Conservation (phyloP, 2,113 vertebrate genomes). For the Nerophis lumbriciformis region DNA sequence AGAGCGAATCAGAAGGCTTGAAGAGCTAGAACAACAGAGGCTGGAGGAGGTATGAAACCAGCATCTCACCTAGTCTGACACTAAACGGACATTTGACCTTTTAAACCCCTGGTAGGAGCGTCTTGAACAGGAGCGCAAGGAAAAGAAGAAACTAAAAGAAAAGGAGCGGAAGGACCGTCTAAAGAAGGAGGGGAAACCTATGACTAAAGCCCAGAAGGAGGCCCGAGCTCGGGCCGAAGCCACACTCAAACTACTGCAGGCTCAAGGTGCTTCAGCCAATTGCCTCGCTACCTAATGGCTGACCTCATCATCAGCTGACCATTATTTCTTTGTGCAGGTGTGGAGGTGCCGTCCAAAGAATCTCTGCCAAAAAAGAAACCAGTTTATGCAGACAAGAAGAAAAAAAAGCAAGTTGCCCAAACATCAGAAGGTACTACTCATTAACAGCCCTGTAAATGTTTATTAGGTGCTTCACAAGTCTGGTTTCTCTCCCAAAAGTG, state of each 20-base stretch:
- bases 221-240: slow-evolving; percentile 85
- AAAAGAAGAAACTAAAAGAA: slow-evolving; percentile 96
- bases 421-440: slow-evolving; percentile 80
- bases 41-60: slow-evolving; percentile 80
- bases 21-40: slow-evolving; percentile 87
- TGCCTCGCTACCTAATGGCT: too few relatives aligned
- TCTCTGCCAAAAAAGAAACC: slow-evolving; percentile 94
- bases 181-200: slow-evolving; percentile 94
- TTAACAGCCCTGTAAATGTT: neutral
- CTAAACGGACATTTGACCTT: slow-evolving; percentile 11
- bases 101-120: slow-evolving; percentile 74
- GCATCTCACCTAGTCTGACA: neutral
- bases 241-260: slow-evolving; percentile 88
- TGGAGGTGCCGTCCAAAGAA: slow-evolving; percentile 98
- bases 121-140: slow-evolving; percentile 89
- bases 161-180: slow-evolving; percentile 95
- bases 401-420: slow-evolving; percentile 80
- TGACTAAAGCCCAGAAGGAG: slow-evolving; percentile 90
- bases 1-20: slow-evolving; percentile 78
- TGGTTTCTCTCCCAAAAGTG: slow-evolving; percentile 31
- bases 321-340: slow-evolving; percentile 65
- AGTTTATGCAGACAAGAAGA: slow-evolving; percentile 91
- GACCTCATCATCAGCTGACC: neutral
- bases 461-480: neutral
- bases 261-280: slow-evolving; percentile 28